phyloP scores from a whole-genome alignment of 2,797 vertebrate species.

The Muscicapa comitata region DNA sequence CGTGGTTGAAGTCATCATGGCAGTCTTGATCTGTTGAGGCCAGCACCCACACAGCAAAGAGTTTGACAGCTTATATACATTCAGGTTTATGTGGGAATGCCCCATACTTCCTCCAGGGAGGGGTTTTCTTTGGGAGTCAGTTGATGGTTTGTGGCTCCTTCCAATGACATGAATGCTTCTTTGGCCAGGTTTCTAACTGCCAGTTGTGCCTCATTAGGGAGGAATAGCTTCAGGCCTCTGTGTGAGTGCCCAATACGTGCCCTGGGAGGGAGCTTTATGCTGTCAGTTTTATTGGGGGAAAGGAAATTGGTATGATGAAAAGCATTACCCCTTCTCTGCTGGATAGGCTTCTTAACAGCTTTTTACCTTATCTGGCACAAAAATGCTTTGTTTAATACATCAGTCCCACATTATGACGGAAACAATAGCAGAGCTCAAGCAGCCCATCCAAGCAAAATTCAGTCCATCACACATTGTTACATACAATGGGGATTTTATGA shows the following conservation, averaged over 20 bases:
- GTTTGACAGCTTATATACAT: background rate
- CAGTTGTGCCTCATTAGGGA: background rate
- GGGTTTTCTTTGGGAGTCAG: background rate
- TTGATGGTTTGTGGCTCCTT: background rate
- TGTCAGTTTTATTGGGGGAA: background rate
- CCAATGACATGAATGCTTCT: background rate
- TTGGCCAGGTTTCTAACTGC: background rate
- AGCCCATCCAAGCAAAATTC: background rate
- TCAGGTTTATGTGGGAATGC: background rate
- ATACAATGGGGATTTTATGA: background rate
- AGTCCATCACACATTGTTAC: background rate
- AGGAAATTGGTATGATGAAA: background rate
- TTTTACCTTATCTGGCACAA: background rate
- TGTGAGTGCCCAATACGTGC: accelerated
- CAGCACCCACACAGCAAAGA: background rate
- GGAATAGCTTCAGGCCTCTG: background rate
- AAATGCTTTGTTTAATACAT: background rate
- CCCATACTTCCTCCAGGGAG: accelerated
- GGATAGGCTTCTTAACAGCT: background rate
- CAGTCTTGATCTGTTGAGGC: background rate
- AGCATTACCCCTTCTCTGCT: background rate
- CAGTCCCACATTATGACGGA: background rate
- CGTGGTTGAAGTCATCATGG: background rate
- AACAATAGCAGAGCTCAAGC: background rate
- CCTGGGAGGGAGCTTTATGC: background rate